These are phyloP conservation scores for Bambusicola thoracicus DNA, from an alignment of 2,113 vertebrate species.

Conservation along the genomic window DNA sequence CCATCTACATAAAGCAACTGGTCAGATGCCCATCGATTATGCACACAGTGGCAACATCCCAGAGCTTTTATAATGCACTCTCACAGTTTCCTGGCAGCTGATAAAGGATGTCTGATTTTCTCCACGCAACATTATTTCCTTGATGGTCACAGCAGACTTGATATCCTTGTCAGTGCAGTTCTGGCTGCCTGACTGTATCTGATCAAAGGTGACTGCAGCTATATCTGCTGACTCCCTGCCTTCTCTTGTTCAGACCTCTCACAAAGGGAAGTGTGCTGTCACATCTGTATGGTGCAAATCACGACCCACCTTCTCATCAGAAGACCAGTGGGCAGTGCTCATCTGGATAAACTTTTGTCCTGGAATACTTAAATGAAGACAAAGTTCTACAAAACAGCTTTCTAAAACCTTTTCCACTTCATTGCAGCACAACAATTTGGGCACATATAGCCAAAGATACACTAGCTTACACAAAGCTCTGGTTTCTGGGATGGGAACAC, in stretches of 20 bases:
- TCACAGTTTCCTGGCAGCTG: not conserved
- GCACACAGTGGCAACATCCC: not conserved
- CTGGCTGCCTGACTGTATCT: not conserved
- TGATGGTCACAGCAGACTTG: not conserved
- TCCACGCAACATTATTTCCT: not conserved
- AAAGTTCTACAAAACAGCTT: not conserved
- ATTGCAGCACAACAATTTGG: not conserved
- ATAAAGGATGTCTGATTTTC: not conserved
- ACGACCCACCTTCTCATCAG: not conserved
- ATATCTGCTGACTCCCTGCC: not conserved
- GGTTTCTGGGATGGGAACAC: not conserved
- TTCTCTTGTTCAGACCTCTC: not conserved
- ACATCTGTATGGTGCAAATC: not conserved
- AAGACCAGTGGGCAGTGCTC: not conserved
- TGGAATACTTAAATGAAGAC: not conserved
- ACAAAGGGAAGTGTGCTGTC: not conserved
- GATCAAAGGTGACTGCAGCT: not conserved
- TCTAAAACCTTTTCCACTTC: not conserved
- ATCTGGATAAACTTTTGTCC: not conserved
- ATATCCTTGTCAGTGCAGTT: not conserved
- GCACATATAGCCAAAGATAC: not conserved
- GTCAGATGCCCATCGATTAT: not conserved
- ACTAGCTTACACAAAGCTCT: not conserved
- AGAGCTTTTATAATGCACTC: not conserved
- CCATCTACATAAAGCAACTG: not conserved